Percentiles rank a stretch among this genome's conserved stretches.
Conservation (phyloP, 1,140 invertebrate genomes). For the Drosophila bocqueti region DNA sequence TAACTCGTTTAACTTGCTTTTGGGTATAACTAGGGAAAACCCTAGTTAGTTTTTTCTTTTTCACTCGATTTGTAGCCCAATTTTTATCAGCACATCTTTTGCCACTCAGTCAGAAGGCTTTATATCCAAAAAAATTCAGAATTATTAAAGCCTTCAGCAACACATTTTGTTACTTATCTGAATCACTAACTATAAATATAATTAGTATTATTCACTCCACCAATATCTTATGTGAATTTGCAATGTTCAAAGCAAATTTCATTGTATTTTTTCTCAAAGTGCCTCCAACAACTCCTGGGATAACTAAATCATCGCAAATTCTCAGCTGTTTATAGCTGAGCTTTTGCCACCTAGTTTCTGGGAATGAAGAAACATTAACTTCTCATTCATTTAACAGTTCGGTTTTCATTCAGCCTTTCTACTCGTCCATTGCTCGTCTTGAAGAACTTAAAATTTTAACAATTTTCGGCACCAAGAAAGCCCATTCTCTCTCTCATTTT, state of each 20-base stretch:
- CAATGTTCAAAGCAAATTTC: no score
- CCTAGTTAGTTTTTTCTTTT: not conserved
- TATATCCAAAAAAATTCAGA: no score
- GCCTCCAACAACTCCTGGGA: not conserved
- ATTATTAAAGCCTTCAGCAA: no score
- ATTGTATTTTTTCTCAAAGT: not conserved
- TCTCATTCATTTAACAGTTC: conserved; percentile 3
- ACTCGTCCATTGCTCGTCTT: not conserved
- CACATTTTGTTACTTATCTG: rapidly evolving
- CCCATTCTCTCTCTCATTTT: not conserved
- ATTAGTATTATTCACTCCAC: no score
- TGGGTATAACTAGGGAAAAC: no score
- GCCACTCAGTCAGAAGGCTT: not conserved
- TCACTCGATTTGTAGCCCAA: not conserved
- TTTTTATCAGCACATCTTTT: not conserved
- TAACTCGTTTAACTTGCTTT: no score
- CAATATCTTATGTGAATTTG: no score
- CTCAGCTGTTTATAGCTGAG: not conserved
- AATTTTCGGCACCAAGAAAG: not conserved
- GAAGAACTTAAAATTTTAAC: not conserved
- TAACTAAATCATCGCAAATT: not conserved
- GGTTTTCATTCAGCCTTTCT: not conserved
- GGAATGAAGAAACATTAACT: not conserved
- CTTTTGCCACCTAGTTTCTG: not conserved
- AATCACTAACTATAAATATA: not conserved